Percentiles rank a stretch among this genome's conserved stretches.
Conservation (phyloP, 2,113 vertebrate species). For the Equus przewalskii region DNA sequence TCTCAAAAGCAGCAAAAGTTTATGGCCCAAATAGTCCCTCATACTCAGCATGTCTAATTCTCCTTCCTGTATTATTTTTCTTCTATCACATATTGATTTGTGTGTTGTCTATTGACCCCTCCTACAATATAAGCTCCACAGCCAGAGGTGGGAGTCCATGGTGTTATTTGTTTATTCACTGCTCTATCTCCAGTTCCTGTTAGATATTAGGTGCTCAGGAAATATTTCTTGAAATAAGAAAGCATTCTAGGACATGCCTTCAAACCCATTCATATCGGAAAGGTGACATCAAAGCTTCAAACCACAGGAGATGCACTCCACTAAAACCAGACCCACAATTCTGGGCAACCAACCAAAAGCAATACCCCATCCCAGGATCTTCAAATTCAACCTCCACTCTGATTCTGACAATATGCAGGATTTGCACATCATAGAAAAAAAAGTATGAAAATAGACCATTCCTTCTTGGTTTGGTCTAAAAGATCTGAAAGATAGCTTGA, state of each 20-base stretch:
- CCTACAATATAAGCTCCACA: not conserved
- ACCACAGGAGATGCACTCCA: not conserved
- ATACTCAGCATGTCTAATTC: not conserved
- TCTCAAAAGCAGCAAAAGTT: not conserved
- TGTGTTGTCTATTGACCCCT: not conserved
- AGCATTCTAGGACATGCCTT: not conserved
- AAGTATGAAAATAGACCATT: not conserved
- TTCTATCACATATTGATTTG: not conserved
- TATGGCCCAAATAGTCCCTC: not conserved
- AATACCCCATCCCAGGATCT: not conserved
- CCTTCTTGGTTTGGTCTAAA: not conserved
- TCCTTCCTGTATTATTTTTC: not conserved
- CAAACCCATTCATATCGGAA: not conserved
- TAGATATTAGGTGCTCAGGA: not conserved
- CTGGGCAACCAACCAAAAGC: not conserved
- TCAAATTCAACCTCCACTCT: not conserved
- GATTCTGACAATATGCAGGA: not conserved
- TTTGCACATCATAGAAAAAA: not conserved
- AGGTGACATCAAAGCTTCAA: not conserved
- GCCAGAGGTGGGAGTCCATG: not conserved
- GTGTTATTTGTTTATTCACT: not conserved
- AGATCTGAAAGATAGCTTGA: not conserved
- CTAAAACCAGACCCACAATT: not conserved
- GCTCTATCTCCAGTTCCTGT: not conserved
- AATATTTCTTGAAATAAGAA: not conserved